Base-by-base conservation (phyloP, 2,797 vertebrate species). In the Austrolebias charrua region DNA sequence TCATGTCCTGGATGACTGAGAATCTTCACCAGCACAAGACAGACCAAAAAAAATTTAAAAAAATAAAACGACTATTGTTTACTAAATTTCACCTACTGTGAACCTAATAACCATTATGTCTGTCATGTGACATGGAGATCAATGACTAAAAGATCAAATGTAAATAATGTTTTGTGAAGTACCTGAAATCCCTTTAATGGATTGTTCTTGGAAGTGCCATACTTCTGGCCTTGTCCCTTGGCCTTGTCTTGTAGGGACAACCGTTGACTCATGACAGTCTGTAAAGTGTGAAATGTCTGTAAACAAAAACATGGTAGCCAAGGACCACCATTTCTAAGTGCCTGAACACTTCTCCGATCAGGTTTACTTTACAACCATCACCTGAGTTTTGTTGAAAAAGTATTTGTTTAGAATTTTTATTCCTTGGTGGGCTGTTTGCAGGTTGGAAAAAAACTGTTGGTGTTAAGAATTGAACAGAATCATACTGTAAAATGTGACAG, bases 301-400 rank as follows among this genome's bases (percentile, higher is more conserved):
- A 76, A 53, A 51, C 77, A 43, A 74, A 89, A 91, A 89, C 92
- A 90, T 85, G 89, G 87, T 90, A 92, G 92, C 92, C 92, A 92
- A 92, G 93, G 90, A 91, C 76, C 72, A 46, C 89, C 87, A 85
- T 91, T 89, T 91, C 84, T 85, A 93, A 94, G 93, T 93, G 93
- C 92, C 93, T 94, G 89, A 92, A 92, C 88, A 84, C 69, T 75
- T 84, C 69, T 87, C 64, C 81, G 57, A 63, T 71, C 64, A 55
- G 80, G 76, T 65, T 72, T 60, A 71, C 15, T 61, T 56, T 43
- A 59, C 50, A 71, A 52, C 71, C 53, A 66, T 66, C 19, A 48
- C 57, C 38, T 63, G 51, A 42, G 79, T 63, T 63, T 52, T 33
- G 44, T 65, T 66, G 28, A 42, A 46, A 62, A 16, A 54, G 13